Base-by-base conservation (phyloP, 2,797 vertebrate species). In the Anomalospiza imberbis region DNA sequence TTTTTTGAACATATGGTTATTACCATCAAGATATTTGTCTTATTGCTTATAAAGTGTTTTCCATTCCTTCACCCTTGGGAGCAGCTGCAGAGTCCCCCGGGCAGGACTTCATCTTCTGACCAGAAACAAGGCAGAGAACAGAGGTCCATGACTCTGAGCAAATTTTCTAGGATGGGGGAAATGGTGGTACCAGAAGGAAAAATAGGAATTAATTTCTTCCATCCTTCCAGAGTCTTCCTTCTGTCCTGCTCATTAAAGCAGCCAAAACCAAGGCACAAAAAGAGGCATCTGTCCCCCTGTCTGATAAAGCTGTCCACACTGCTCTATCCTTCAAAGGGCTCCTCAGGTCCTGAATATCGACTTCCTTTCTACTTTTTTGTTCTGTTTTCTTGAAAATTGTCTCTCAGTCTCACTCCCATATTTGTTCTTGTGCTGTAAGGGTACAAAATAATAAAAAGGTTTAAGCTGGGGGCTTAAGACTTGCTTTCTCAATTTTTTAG, bases 341-440 rank as follows among this genome's bases (percentile, higher is more conserved):
- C 13, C 8, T 40, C 24, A 34, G 20, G 9, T 58, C 18, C 14
- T 12, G 5, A 26, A 11, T 26, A 68, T 6, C 0, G 0, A 48
- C 45, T 5, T 48, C 15, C 15, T 31, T 62, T 67, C 45, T 38
- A n/a, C 6, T 4, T 44, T 63, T 82, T 40, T 68, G 13, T 14
- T 82, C 20, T 40, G 16, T 14, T 65, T 50, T 55, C 51, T 74
- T 55, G 17, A 36, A 54, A 17, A 8, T 25, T 65, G 45, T 70
- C 19, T 34, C 24, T 70, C 26, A 25, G 36, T 75, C 29, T 40
- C 18, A 19, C 25, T 17, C 25, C 17, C 5, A 2, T 58, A 17
- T 58, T 57, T 73, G 31, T 63, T 48, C 40, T 73, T 74, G 14
- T 55, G 24, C n/a, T 71, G 3, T 40, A 45, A 83, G 9, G 36